Evolutionary conservation across 2,113 vertebrate genomes (phyloP).

Genomic region (Indri indri): DNA sequence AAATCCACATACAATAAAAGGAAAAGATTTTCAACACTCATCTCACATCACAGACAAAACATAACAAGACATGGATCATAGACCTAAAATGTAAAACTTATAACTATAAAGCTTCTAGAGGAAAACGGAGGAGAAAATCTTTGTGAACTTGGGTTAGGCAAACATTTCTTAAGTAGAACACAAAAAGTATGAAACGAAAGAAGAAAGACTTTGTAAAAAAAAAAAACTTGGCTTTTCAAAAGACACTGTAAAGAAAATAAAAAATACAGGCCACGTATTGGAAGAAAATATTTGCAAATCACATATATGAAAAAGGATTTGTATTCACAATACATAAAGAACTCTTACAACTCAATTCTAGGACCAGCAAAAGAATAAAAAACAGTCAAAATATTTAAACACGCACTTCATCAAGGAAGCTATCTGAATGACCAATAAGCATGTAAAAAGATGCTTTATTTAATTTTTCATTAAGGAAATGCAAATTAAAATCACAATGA

Average conservation of each 20-base stretch:
- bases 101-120: background rate
- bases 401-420: background rate
- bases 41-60: background rate
- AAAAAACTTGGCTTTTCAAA: background rate
- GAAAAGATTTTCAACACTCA: background rate
- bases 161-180: background rate
- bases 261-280: background rate
- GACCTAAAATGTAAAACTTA: background rate
- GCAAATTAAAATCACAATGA: constrained; percentile 8
- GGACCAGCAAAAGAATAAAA: background rate
- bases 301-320: background rate
- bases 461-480: constrained; percentile 21
- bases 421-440: background rate
- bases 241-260: background rate
- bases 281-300: background rate
- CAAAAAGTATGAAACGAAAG: background rate
- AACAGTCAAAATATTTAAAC: background rate
- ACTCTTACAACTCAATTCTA: background rate
- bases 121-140: background rate
- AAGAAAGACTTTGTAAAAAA: background rate
- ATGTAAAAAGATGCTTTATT: background rate
- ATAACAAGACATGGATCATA: background rate
- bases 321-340: background rate
- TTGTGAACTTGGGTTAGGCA: background rate
- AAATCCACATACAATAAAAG: background rate